Conservation (phyloP, 2,113 vertebrate genomes). For the Misgurnus mizolepis region DNA sequence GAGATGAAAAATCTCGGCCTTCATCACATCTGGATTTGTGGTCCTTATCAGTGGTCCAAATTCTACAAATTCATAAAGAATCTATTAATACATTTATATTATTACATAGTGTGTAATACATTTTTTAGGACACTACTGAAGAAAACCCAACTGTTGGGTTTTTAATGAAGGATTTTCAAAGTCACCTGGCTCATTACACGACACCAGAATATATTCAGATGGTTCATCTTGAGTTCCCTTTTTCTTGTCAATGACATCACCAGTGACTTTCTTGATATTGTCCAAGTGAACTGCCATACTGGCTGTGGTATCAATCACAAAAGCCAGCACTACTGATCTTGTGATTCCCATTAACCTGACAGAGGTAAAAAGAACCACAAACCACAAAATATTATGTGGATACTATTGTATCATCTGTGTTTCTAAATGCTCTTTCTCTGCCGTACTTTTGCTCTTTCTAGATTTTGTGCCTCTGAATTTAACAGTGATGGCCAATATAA, state of each 20-base stretch:
- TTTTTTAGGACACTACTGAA: too few species aligned
- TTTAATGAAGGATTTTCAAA: neutral
- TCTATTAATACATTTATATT: neutral
- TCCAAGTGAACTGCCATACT: slow-evolving; percentile 73
- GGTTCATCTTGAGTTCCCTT: slow-evolving; percentile 74
- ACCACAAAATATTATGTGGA: too few species aligned
- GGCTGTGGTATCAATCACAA: slow-evolving; percentile 77
- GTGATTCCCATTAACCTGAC: slow-evolving; percentile 74
- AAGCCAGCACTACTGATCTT: slow-evolving; percentile 70
- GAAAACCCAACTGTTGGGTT: neutral
- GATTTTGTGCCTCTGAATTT: too few species aligned
- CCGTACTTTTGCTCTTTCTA: too few species aligned
- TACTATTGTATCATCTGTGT: too few species aligned
- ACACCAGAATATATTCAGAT: slow-evolving; percentile 76
- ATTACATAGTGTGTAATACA: too few species aligned
- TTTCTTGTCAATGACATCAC: slow-evolving; percentile 69
- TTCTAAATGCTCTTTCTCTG: too few species aligned
- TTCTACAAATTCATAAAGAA: slow-evolving; percentile 44
- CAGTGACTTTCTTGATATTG: slow-evolving; percentile 55
- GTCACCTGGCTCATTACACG: slow-evolving; percentile 75
- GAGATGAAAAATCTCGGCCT: slow-evolving; percentile 66
- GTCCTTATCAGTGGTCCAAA: slow-evolving; percentile 72
- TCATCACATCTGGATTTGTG: slow-evolving; percentile 65
- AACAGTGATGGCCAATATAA: too few species aligned
- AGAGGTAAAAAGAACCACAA: neutral